Evolutionary conservation across 1,140 invertebrate species (phyloP), one percentile per base, ranked within the genome.

Genomic region (Anoplophora glabripennis): DNA sequence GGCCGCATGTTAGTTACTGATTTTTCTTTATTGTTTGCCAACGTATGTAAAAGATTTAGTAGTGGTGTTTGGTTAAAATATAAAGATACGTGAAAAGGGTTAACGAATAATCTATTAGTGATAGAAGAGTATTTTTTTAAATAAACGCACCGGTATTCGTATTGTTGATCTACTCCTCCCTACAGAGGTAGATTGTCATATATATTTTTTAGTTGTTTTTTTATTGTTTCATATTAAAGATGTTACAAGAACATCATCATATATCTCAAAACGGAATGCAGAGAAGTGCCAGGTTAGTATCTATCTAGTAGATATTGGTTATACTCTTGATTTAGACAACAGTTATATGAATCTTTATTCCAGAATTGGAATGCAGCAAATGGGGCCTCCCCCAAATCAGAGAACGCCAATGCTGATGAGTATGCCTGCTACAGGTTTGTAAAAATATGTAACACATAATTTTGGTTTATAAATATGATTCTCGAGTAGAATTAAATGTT

Each of bases 11-110:
- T 75, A 72, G 66, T 65, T 70, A 59, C 63, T 64, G 64, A 73
- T 64, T 76, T 75, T 76, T 76, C 74, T 76, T 76, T 76, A 75
- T 71, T 76, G 74, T 76, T 76, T 76, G 74, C 73, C 74, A 76
- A 76, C 72, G 71, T 73, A 72, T 71, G 70, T 67, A 62, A 68
- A 70, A 72, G 69, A 73, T 73, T 72, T 71, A 75, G 72, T 75
- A 73, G 74, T 75, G 74, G 74, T 75, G 74, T 75, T 75, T 75
- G 66, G 59, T 67, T 56, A 57, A 59, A 53, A 65, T 51, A 46
- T 17, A 46, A 18, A 46, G 12, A n/a, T 18, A 8, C 17, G 28
- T 46, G 44, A 46, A 46, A 46, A 46, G 10, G 12, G 5, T 17
- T 18, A 15, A 46, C 17, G 38, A 12, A 12, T 46, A 28, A 49